Percentiles rank a stretch among this genome's conserved stretches.
Conservation (phyloP, 2,888 invertebrate species). For the Catotricha subobsoleta region DNA sequence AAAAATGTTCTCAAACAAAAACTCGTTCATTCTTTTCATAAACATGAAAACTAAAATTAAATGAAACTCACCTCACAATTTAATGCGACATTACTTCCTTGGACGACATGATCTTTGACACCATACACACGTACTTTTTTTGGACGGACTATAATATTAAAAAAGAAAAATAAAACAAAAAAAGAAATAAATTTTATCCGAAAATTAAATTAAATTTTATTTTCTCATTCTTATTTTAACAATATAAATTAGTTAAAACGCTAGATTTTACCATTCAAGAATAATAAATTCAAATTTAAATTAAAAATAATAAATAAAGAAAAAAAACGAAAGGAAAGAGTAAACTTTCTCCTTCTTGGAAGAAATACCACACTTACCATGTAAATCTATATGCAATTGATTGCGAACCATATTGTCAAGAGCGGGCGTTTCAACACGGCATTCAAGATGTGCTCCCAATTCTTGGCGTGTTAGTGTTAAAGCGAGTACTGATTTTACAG, state of each 20-base stretch:
- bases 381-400: conserved; percentile 37
- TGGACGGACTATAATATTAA: conserved; percentile 58
- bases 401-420: conserved; percentile 30
- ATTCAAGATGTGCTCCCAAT: conserved; percentile 48
- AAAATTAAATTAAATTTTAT: too few species aligned
- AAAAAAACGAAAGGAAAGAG: too few species aligned
- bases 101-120: conserved; percentile 58
- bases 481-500: conserved; percentile 42
- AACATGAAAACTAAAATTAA: too few species aligned
- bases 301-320: not conserved
- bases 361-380: conserved; percentile 44
- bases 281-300: too few species aligned
- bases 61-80: conserved; percentile 38
- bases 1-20: too few species aligned
- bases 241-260: too few species aligned
- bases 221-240: too few species aligned
- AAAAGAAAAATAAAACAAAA: not conserved
- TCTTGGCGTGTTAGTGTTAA: conserved; percentile 47
- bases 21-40: too few species aligned
- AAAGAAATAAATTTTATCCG: conserved; percentile 1
- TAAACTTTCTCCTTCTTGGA: too few species aligned
- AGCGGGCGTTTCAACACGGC: conserved; percentile 45
- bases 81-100: conserved; percentile 61
- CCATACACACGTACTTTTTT: conserved; percentile 57
- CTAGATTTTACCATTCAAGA: too few species aligned